Evolutionary conservation across 2,797 vertebrate species (phyloP).

Genomic region (Sorex maritimensis): DNA sequence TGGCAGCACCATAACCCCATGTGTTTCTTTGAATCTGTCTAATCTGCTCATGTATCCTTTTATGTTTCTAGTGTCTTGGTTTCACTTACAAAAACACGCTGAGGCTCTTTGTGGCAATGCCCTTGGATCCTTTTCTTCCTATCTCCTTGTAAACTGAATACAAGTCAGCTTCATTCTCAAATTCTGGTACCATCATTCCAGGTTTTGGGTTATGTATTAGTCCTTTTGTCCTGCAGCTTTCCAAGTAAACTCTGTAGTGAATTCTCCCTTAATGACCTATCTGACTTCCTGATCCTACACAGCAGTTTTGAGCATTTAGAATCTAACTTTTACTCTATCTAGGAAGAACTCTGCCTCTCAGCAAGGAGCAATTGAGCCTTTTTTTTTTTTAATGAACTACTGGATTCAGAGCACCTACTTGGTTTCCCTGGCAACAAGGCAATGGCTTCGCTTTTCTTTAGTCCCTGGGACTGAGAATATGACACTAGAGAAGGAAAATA

Average conservation of each 20-base stretch:
- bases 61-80: constrained; percentile 31
- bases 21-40: not conserved
- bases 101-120: not conserved
- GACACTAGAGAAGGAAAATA: constrained; percentile 51
- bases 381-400: constrained; percentile 56
- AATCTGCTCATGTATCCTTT: constrained; percentile 1
- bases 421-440: constrained; percentile 59
- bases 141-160: not conserved
- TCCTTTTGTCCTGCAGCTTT: constrained; percentile 57
- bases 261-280: constrained; percentile 13
- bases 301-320: constrained; percentile 45
- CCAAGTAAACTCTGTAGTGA: constrained; percentile 11
- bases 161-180: constrained; percentile 49
- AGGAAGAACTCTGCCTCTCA: constrained; percentile 29
- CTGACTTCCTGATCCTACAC: constrained; percentile 42
- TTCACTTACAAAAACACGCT: not conserved
- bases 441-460: constrained; percentile 38
- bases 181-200: not conserved
- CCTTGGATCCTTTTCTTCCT: not conserved
- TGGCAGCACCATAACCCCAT: no score
- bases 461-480: not conserved
- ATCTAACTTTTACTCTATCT: constrained; percentile 29
- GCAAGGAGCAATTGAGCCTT: constrained; percentile 12
- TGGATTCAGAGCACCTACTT: constrained; percentile 59
- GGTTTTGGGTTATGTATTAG: constrained; percentile 45